Base-by-base conservation (phyloP, 2,888 invertebrate species). In the Pimpla rufipes region DNA sequence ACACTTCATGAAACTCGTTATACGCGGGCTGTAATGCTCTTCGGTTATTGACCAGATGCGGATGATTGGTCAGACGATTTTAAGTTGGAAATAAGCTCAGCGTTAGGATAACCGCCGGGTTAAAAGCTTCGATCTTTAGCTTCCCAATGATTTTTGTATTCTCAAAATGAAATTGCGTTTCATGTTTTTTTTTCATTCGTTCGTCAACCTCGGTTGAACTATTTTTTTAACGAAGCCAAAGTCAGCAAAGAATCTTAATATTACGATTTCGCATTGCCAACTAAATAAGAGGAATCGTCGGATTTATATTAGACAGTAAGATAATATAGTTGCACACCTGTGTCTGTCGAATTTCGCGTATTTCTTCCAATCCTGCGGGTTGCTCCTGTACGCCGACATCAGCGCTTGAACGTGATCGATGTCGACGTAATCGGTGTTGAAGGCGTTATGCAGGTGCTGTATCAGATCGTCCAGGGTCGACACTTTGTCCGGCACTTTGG, bases 291-390 rank as follows among this genome's bases (percentile, higher is more conserved):
- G 3, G 21, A 57, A 13, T 29, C 29, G 57, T 13, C n/a, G 5
- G 57, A n/a, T 29, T n/a, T n/a, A n/a, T n/a, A 57, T n/a, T 4
- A 5, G 29, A 29, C 0, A 29, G 29, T 29, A 29, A 29, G 29
- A 29, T 29, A 3, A 29, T 18, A 82, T 29, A 80, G 52, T 67
- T 11, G 21, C 1, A 2, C 40, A 98, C 98, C 97, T 96, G 94
- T 96, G 97, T 92, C 97, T 96, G 93, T 99, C 99, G 91, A 98
- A 99, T 92, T 98, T 98, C 3, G 99, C 98, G 91, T 96, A 99
- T 92, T 97, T 97, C 91, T 95, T 96, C 99, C 99, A 99, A 85
- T 99, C 99, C 21, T 95, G 95, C 0, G 97, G 96, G 89, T 98
- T 97, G 52, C 98, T 98, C 91, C 97, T 97, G 94, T 99, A 99